These are phyloP conservation scores for Lontra canadensis DNA, from an alignment of 2,113 vertebrate genomes.

Conservation along the genomic window DNA sequence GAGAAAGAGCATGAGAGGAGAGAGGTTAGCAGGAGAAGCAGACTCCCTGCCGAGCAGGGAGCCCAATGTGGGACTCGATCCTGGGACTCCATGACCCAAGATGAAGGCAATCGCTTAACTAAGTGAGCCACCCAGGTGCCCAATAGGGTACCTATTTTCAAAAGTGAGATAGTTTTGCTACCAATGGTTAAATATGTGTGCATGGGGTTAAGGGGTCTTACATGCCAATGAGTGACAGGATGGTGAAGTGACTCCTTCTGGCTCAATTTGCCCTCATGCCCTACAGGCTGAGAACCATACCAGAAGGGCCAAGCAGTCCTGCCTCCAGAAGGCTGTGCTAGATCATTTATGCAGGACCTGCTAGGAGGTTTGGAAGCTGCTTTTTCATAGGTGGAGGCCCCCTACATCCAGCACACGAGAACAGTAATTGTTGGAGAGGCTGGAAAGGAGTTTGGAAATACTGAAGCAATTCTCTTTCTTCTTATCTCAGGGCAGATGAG, in stretches of 20 bases:
- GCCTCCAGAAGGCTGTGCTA: neutral
- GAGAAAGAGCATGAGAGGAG: too few relatives aligned
- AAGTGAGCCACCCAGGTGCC: too few relatives aligned
- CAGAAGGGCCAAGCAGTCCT: too few relatives aligned
- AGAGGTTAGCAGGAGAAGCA: too few relatives aligned
- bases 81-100: too few relatives aligned
- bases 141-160: neutral
- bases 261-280: neutral
- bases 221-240: neutral
- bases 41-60: too few relatives aligned
- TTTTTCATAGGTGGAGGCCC: neutral
- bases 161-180: neutral
- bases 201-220: rapidly evolving
- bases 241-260: neutral
- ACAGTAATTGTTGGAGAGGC: neutral
- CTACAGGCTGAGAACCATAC: too few relatives aligned
- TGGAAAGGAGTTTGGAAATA: neutral
- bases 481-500: neutral
- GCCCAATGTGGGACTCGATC: too few relatives aligned
- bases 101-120: too few relatives aligned
- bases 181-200: too few relatives aligned
- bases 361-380: neutral
- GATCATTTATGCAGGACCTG: neutral
- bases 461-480: neutral
- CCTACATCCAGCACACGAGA: rapidly evolving